Conservation (phyloP, 2,888 invertebrate genomes). For the Coenonympha glycerion region DNA sequence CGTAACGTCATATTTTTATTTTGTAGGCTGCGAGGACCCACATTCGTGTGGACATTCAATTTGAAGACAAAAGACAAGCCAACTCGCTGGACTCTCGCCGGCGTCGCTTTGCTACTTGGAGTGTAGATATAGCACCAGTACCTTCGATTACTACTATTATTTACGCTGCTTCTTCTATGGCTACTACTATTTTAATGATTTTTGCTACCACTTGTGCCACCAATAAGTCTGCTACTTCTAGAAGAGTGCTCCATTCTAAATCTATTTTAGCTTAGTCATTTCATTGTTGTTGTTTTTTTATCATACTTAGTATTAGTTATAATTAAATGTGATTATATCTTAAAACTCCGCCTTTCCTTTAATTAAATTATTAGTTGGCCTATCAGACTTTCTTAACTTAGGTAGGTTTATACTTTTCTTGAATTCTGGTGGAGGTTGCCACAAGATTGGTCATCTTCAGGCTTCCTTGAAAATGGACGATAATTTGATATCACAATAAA, state of each 20-base stretch:
- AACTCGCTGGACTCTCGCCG: slow-evolving; percentile 94
- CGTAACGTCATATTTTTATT: background rate
- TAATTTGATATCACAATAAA: too few species aligned
- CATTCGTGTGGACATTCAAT: slow-evolving; percentile 97
- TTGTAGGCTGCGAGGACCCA: slow-evolving; percentile 85
- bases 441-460: too few species aligned
- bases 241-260: background rate
- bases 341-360: too few species aligned
- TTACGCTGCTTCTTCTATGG: background rate
- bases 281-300: too few species aligned
- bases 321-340: background rate
- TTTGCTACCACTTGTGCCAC: background rate
- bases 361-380: too few species aligned
- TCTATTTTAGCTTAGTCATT: background rate
- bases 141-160: background rate
- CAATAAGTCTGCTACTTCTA: background rate
- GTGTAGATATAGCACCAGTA: slow-evolving; percentile 47
- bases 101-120: slow-evolving; percentile 92
- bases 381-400: background rate
- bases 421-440: too few species aligned
- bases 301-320: too few species aligned
- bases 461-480: too few species aligned
- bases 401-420: background rate
- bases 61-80: slow-evolving; percentile 91
- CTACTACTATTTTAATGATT: background rate